Evolutionary conservation across 53 echinoderm and acorn worm genomes (phyloP).

Genomic region (Luidia sarsii): DNA sequence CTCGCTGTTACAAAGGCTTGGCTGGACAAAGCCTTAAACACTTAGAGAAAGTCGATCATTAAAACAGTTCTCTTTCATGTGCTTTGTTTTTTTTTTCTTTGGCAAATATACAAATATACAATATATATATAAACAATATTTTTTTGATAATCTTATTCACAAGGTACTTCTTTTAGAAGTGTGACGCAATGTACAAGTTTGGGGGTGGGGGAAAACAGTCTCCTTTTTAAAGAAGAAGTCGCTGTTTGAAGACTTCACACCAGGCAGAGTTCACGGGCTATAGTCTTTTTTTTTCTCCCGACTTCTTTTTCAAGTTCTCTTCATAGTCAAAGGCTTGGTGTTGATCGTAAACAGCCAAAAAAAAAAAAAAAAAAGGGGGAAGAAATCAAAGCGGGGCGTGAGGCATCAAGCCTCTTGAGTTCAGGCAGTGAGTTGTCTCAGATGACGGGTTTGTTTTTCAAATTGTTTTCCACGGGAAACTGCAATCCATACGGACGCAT

Average conservation of each 20-base stretch:
- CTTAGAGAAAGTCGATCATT: too few species aligned
- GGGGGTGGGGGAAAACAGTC: background rate
- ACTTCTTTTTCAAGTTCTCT: constrained; percentile 8
- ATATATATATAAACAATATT: constrained; percentile 90
- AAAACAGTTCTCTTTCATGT: constrained; percentile 33
- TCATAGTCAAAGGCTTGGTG: too few species aligned
- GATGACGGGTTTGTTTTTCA: constrained; percentile 2
- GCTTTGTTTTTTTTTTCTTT: constrained; percentile 78
- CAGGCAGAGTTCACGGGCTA: background rate
- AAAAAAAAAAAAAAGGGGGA: background rate
- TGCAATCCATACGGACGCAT: background rate
- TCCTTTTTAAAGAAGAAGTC: constrained; percentile 26
- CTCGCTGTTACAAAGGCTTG: constrained; percentile 20
- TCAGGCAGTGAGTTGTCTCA: constrained; percentile 39
- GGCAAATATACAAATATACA: constrained; percentile 98
- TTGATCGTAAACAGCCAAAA: too few species aligned
- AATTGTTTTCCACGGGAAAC: background rate
- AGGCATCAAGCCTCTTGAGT: background rate
- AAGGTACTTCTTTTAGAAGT: constrained; percentile 69
- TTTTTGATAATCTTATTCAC: constrained; percentile 79
- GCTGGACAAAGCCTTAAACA: constrained; percentile 1
- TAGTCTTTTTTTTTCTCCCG: too few species aligned
- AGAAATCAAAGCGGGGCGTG: too few species aligned
- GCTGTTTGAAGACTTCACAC: background rate
- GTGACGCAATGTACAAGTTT: constrained; percentile 21